Evolutionary conservation across 1,140 invertebrate species (phyloP).

Genomic region (Drosophila mojavensis): DNA sequence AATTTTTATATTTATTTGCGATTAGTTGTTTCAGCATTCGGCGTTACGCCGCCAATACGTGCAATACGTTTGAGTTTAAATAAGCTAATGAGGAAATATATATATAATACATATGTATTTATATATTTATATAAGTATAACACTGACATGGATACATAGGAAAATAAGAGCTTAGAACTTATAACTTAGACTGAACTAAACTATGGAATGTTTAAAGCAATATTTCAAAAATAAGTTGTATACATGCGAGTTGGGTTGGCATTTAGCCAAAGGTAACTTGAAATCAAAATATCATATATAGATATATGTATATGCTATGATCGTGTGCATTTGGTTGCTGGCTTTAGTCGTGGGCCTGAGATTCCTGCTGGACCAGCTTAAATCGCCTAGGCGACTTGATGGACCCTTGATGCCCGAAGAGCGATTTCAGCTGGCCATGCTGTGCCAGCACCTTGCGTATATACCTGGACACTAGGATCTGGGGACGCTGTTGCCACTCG

Average conservation of each 20-base stretch:
- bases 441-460: constrained; percentile 93
- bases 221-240: constrained; percentile 55
- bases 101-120: constrained; percentile 36
- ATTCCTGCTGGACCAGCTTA: constrained; percentile 95
- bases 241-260: constrained; percentile 48
- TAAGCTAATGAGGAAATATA: constrained; percentile 41
- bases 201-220: constrained; percentile 67
- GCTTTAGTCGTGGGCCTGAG: constrained; percentile 93
- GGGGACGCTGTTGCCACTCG: constrained; percentile 97
- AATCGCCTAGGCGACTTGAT: constrained; percentile 93
- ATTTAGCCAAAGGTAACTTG: constrained; percentile 29
- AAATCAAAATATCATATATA: constrained; percentile 24
- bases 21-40: constrained; percentile 33
- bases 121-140: constrained; percentile 35
- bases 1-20: constrained; percentile 5
- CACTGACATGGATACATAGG: constrained; percentile 5
- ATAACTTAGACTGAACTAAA: constrained; percentile 65
- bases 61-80: constrained; percentile 20
- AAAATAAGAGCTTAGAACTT: constrained; percentile 37
- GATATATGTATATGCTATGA: background rate
- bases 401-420: constrained; percentile 90
- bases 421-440: constrained; percentile 88
- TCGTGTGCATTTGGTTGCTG: background rate
- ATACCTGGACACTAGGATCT: constrained; percentile 93
- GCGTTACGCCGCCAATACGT: constrained; percentile 6